Evolutionary conservation across 2,888 invertebrate genomes (phyloP).

Genomic region (Ophioninae sp.): DNA sequence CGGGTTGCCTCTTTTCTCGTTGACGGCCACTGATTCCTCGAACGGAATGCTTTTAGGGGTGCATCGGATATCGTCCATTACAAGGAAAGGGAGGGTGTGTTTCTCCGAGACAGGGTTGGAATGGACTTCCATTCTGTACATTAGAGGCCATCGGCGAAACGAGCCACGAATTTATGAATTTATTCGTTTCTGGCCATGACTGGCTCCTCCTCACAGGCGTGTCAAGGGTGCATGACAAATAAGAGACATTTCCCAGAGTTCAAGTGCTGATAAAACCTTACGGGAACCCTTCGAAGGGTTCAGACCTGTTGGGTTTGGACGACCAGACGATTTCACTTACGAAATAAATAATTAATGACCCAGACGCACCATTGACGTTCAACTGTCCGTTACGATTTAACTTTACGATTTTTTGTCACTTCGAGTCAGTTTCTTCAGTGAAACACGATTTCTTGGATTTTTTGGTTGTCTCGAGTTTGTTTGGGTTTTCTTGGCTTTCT

Average conservation of each 20-base stretch:
- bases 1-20: constrained; percentile 19
- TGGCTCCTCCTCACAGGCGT: constrained; percentile 53
- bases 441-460: too few species aligned
- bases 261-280: constrained; percentile 36
- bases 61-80: constrained; percentile 61
- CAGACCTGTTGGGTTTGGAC: background rate
- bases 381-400: constrained; percentile 28
- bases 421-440: too few species aligned
- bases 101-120: constrained; percentile 25
- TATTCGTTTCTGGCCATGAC: constrained; percentile 69
- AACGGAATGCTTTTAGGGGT: constrained; percentile 42
- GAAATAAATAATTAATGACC: constrained; percentile 40
- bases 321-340: constrained; percentile 16
- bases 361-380: background rate
- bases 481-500: too few species aligned
- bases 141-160: constrained; percentile 32
- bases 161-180: constrained; percentile 68
- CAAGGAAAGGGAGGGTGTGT: constrained; percentile 48
- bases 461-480: too few species aligned
- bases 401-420: background rate
- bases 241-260: constrained; percentile 44
- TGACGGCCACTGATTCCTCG: constrained; percentile 20
- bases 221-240: constrained; percentile 69
- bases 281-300: constrained; percentile 28
- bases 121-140: constrained; percentile 28